These are phyloP conservation scores for Zaprionus kolodkinae DNA, from an alignment of 1,140 invertebrate species.

Conservation along the genomic window DNA sequence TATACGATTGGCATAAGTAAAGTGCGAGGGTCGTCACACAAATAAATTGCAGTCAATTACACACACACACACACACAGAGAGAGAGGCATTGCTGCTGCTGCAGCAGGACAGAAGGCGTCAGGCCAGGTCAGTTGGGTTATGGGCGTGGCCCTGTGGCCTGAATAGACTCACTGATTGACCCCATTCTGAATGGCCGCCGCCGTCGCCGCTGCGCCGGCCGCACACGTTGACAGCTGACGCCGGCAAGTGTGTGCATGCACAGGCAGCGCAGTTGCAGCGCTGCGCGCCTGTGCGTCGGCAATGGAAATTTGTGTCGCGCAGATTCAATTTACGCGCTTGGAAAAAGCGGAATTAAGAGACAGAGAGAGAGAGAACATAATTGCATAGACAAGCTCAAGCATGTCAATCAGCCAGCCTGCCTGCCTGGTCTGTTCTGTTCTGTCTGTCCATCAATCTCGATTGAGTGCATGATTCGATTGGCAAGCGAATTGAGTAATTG, in stretches of 20 bases:
- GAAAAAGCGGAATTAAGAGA: neutral
- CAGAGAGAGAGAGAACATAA: neutral
- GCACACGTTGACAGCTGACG: conserved; percentile 29
- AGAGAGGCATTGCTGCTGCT: too few relatives aligned
- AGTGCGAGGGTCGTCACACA: conserved; percentile 26
- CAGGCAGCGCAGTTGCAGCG: conserved; percentile 14
- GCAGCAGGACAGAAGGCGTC: neutral
- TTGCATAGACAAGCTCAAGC: neutral
- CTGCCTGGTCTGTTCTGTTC: too few relatives aligned
- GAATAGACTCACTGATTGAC: conserved; percentile 40
- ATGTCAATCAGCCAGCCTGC: conserved; percentile 7
- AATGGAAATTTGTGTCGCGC: conserved; percentile 9
- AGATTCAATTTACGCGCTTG: conserved; percentile 27
- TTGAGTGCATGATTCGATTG: conserved; percentile 13
- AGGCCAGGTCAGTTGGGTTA: conserved; percentile 8
- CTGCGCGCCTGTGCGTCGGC: conserved; percentile 33
- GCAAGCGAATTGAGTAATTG: conserved; percentile 18
- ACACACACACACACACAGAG: too few relatives aligned
- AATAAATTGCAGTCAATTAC: conserved; percentile 42
- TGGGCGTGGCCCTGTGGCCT: conserved; percentile 41
- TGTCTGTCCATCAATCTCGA: neutral
- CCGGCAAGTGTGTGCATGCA: conserved; percentile 20
- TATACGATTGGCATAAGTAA: conserved; percentile 14
- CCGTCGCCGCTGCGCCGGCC: neutral
- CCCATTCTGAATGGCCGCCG: conserved; percentile 30